A percentile compares a stretch with the other conserved stretches of the same genome.
Evolutionary conservation across 2,797 vertebrate species (phyloP).

Genomic region (Aplochiton taeniatus): DNA sequence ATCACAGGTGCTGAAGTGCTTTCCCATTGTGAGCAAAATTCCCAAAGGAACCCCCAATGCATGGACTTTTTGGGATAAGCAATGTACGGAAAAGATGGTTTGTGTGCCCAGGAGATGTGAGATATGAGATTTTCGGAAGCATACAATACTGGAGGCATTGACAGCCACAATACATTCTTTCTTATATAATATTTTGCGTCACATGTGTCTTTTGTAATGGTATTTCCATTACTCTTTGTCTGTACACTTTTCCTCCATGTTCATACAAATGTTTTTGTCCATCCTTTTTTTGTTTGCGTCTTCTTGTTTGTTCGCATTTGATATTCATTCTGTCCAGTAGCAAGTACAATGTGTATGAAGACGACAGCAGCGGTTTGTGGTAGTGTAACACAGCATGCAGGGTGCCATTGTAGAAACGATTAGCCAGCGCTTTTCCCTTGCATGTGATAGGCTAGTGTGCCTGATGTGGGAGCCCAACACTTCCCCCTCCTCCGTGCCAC

Average conservation of each 20-base stretch:
- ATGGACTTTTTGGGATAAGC: neutral
- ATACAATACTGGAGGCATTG: no score
- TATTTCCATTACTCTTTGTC: no score
- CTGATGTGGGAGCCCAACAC: slow-evolving; percentile 72
- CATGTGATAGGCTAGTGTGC: slow-evolving; percentile 72
- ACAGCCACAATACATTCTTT: no score
- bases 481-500: slow-evolving; percentile 43
- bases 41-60: slow-evolving; percentile 37
- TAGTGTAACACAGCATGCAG: slow-evolving; percentile 69
- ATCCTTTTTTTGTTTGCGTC: slow-evolving; percentile 10
- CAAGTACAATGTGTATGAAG: slow-evolving; percentile 46
- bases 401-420: slow-evolving; percentile 77
- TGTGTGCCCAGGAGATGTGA: no score
- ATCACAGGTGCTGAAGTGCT: slow-evolving; percentile 67
- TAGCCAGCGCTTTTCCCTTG: slow-evolving; percentile 76
- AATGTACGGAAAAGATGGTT: no score
- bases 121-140: no score
- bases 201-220: no score
- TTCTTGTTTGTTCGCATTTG: slow-evolving; percentile 44
- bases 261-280: neutral
- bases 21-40: slow-evolving; percentile 45
- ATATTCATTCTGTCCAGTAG: slow-evolving; percentile 55
- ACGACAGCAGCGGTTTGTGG: slow-evolving; percentile 66
- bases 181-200: no score
- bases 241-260: neutral